These are phyloP conservation scores for Siphlonurus alternatus DNA, from an alignment of 2,888 invertebrate species.

Conservation along the genomic window DNA sequence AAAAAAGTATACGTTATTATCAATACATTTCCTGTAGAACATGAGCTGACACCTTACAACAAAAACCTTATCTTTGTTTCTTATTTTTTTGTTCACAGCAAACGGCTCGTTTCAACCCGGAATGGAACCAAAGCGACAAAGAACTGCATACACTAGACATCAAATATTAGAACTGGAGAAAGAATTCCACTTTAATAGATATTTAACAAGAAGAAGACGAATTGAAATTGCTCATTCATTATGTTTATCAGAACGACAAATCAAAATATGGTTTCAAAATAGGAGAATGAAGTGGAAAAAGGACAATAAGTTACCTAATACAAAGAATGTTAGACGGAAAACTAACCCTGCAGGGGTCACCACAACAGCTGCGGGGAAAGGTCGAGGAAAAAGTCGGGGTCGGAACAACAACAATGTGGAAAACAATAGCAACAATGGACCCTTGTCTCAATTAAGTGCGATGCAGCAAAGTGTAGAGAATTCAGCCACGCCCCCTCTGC, in stretches of 20 bases:
- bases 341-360: slow-evolving; percentile 55
- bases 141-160: slow-evolving; percentile 94
- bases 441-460: neutral
- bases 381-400: slow-evolving; percentile 14
- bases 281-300: slow-evolving; percentile 76
- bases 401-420: neutral
- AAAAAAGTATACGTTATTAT: no score
- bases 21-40: no score
- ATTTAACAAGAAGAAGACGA: slow-evolving; percentile 82
- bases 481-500: slow-evolving; percentile 8
- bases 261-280: slow-evolving; percentile 80
- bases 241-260: slow-evolving; percentile 80
- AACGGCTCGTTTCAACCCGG: slow-evolving; percentile 78
- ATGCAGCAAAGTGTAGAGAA: neutral
- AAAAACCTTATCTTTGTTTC: no score
- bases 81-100: slow-evolving; percentile 35
- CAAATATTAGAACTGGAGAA: slow-evolving; percentile 95
- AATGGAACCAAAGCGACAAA: slow-evolving; percentile 89
- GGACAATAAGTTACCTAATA: slow-evolving; percentile 77
- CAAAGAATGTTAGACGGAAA: slow-evolving; percentile 60
- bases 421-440: slow-evolving; percentile 20
- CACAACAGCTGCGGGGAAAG: slow-evolving; percentile 48
- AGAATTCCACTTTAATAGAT: slow-evolving; percentile 95
- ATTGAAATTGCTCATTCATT: slow-evolving; percentile 96
- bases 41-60: no score